Conservation (phyloP, 2,113 vertebrate species). For the Pan paniscus region DNA sequence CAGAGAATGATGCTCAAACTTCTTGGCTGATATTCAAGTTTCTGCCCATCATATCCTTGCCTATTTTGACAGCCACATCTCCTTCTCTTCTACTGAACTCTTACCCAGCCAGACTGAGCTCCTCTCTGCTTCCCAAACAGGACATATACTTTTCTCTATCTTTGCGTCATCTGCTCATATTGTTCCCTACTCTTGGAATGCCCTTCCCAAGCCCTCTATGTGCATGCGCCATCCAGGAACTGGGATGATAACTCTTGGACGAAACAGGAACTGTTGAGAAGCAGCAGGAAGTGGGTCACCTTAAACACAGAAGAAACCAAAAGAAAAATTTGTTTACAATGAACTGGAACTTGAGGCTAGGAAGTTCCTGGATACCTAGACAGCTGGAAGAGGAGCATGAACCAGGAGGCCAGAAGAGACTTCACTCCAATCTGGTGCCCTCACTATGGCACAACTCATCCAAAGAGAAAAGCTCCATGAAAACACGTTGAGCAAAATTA, state of each 20-base stretch:
- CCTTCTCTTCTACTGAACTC: neutral
- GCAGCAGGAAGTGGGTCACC: neutral
- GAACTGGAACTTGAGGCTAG: neutral
- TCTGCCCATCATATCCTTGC: conserved; percentile 48
- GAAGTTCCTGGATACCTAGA: neutral
- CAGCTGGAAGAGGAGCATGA: neutral
- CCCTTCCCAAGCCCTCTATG: neutral
- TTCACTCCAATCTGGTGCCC: neutral
- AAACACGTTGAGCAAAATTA: conserved; percentile 66
- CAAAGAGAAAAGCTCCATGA: conserved; percentile 12
- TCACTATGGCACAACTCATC: neutral
- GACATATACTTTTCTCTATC: neutral
- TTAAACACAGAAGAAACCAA: neutral
- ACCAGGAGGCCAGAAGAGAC: neutral
- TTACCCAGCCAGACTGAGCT: neutral
- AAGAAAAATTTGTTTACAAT: neutral
- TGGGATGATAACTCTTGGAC: neutral
- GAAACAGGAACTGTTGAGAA: neutral
- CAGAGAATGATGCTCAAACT: conserved; percentile 20
- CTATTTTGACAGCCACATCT: conserved; percentile 45
- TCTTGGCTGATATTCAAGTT: conserved; percentile 49
- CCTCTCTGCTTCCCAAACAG: neutral
- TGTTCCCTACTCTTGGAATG: neutral
- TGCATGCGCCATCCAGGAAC: neutral
- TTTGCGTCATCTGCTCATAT: neutral